Evolutionary conservation across 2,113 vertebrate species (phyloP).

Genomic region (Alligator mississippiensis): DNA sequence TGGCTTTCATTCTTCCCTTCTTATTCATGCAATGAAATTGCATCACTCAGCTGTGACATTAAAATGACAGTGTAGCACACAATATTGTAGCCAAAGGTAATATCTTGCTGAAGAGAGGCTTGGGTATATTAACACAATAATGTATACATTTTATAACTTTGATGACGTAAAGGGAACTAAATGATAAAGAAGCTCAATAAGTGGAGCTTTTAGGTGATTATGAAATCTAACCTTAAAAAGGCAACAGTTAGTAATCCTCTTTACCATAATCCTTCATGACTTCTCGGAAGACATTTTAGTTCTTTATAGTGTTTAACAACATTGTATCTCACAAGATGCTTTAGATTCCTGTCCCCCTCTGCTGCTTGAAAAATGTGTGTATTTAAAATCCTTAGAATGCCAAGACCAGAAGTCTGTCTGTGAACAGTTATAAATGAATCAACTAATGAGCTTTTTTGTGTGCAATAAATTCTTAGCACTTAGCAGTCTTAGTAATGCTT

Average conservation of each 20-base stretch:
- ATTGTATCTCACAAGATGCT: constrained; percentile 18
- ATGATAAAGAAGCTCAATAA: constrained; percentile 36
- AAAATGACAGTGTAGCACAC: constrained; percentile 30
- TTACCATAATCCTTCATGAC: constrained; percentile 17
- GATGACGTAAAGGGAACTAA: constrained; percentile 6
- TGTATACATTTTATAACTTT: not conserved
- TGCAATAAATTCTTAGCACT: constrained; percentile 55
- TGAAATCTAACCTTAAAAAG: constrained; percentile 55
- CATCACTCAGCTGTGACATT: constrained; percentile 56
- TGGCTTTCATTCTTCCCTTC: constrained; percentile 32
- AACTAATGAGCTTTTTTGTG: constrained; percentile 44
- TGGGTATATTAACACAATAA: constrained; percentile 48
- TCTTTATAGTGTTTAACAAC: constrained; percentile 29
- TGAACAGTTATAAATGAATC: constrained; percentile 38
- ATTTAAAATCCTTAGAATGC: constrained; percentile 26
- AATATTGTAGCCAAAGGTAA: constrained; percentile 36
- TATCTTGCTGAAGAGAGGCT: constrained; percentile 55
- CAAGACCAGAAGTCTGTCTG: not conserved
- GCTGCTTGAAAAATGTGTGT: not conserved
- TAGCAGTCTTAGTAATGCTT: constrained; percentile 63
- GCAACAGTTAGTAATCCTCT: constrained; percentile 5
- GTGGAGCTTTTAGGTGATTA: not conserved
- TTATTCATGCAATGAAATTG: constrained; percentile 33
- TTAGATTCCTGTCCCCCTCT: constrained; percentile 12
- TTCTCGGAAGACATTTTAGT: constrained; percentile 29